Percentiles rank a stretch among this genome's conserved stretches.
phyloP scores from a whole-genome alignment of 2,113 vertebrate species.

The Parotia lawesii region DNA sequence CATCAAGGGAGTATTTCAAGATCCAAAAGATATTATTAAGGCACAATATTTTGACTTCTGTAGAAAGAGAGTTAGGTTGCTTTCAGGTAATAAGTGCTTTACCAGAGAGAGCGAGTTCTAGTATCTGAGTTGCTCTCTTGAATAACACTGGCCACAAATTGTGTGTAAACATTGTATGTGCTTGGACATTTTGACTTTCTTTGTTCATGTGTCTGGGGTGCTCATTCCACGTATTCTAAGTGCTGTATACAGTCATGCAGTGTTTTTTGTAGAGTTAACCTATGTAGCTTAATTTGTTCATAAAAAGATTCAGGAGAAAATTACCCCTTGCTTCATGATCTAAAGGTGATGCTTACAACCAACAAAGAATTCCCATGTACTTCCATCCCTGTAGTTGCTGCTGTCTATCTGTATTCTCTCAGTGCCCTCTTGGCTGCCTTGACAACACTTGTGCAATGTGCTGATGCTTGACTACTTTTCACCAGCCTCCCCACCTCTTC shows the following conservation, averaged over 20 bases:
- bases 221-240: not conserved
- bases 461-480: not conserved
- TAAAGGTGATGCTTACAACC: not conserved
- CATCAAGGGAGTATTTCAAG: not conserved
- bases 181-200: not conserved
- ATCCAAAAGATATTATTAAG: not conserved
- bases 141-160: not conserved
- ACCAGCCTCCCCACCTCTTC: not conserved
- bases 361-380: not conserved
- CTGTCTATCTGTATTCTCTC: not conserved
- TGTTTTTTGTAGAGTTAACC: not conserved
- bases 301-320: not conserved
- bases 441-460: fast-evolving
- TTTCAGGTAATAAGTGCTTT: not conserved
- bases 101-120: not conserved
- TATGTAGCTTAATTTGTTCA: not conserved
- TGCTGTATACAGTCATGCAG: not conserved
- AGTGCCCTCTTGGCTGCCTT: not conserved
- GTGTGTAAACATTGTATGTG: not conserved
- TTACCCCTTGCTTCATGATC: not conserved
- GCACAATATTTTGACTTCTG: not conserved
- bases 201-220: not conserved
- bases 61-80: not conserved
- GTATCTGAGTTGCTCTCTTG: not conserved
- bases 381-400: not conserved